Conservation (phyloP, 2,888 invertebrate genomes). For the Tetropium fuscum region DNA sequence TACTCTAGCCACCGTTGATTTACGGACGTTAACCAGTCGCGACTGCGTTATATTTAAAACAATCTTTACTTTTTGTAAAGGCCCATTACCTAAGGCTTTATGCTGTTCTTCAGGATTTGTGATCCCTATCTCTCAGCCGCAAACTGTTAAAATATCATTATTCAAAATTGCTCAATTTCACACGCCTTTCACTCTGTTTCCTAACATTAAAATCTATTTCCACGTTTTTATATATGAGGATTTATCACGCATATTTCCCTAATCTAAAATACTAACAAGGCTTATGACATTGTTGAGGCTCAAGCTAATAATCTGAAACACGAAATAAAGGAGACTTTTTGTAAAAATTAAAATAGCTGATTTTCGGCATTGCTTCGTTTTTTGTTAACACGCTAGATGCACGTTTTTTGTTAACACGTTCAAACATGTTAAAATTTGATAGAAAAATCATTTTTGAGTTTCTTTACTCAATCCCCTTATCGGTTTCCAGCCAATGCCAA, state of each 20-base stretch:
- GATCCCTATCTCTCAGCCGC: conserved; percentile 11
- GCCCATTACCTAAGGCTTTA: conserved; percentile 33
- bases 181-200: conserved; percentile 22
- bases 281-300: conserved; percentile 6
- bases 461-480: no score
- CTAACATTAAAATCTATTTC: conserved; percentile 34
- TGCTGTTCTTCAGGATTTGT: background rate
- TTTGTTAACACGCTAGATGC: no score
- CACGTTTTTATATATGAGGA: conserved; percentile 28
- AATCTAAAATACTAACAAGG: conserved; percentile 13
- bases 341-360: no score
- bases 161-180: conserved; percentile 43
- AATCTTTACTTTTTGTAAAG: conserved; percentile 53
- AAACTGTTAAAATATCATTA: conserved; percentile 40
- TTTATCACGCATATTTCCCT: conserved; percentile 29
- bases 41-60: conserved; percentile 60
- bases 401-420: no score
- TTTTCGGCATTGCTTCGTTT: no score
- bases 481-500: no score
- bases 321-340: no score
- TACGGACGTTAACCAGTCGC: conserved; percentile 52
- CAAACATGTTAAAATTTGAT: no score
- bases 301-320: no score
- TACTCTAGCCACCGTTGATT: conserved; percentile 51
- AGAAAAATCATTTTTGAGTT: no score